Conservation (phyloP, 2,113 vertebrate genomes). For the Elaphurus davidianus region DNA sequence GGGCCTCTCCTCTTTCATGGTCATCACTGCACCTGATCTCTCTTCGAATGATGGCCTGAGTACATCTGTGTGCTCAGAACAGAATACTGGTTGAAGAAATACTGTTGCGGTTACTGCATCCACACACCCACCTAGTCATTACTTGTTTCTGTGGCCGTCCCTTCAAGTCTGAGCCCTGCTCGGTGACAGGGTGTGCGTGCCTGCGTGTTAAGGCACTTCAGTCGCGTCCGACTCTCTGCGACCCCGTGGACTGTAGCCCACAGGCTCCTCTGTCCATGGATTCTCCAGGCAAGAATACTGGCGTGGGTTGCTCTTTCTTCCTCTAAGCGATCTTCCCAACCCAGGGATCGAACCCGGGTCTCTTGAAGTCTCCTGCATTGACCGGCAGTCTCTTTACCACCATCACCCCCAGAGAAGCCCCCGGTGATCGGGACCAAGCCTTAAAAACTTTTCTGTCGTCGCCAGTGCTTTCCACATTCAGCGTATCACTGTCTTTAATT, state of each 20-base stretch:
- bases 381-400: not conserved
- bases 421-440: rapidly evolving
- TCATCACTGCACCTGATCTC: rapidly evolving
- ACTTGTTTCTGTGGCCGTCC: too few relatives aligned
- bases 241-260: not conserved
- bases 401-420: not conserved
- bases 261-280: not conserved
- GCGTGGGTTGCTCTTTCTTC: not conserved
- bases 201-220: not conserved
- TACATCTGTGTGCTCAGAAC: not conserved
- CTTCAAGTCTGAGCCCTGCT: not conserved
- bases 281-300: not conserved
- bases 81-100: not conserved
- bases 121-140: not conserved
- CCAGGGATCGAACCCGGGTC: not conserved
- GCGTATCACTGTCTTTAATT: not conserved
- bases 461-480: rapidly evolving
- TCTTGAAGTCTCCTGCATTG: not conserved
- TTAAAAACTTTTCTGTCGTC: not conserved
- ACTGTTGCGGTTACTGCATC: not conserved
- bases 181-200: rapidly evolving
- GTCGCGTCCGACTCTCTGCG: rapidly evolving
- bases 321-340: not conserved
- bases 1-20: rapidly evolving
- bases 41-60: not conserved